These are phyloP conservation scores for Choloepus didactylus DNA, from an alignment of 2,797 vertebrate species.

Conservation along the genomic window DNA sequence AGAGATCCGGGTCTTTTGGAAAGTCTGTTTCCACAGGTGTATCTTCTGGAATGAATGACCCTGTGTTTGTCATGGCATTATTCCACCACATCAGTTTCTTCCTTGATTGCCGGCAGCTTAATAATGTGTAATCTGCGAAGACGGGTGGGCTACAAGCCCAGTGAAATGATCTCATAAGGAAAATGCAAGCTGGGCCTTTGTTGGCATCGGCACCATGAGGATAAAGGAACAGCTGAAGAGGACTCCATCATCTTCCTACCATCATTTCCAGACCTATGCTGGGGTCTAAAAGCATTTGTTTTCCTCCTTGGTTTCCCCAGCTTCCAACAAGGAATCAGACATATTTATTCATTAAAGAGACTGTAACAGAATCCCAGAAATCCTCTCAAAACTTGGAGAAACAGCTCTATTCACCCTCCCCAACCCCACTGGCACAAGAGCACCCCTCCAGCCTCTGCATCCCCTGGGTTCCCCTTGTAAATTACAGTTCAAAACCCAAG, in stretches of 20 bases:
- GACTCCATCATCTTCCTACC: neutral
- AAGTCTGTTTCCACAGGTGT: neutral
- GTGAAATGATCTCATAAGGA: constrained; percentile 10
- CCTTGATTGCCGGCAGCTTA: constrained; percentile 21
- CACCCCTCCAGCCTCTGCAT: neutral
- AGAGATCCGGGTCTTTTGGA: neutral
- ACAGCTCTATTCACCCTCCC: neutral
- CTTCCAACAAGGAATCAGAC: neutral
- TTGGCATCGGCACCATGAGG: neutral
- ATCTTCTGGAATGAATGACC: neutral
- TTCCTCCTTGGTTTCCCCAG: neutral
- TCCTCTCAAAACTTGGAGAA: neutral
- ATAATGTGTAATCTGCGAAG: neutral
- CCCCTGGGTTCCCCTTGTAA: neutral
- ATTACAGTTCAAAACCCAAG: neutral
- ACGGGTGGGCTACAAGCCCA: neutral
- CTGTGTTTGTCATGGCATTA: neutral
- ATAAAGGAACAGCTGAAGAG: neutral
- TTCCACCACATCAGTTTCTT: neutral
- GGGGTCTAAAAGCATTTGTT: neutral
- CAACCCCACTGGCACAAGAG: neutral
- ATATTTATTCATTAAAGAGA: constrained; percentile 31
- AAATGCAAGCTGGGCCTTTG: neutral
- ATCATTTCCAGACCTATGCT: neutral
- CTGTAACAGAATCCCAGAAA: neutral